Evolutionary conservation across 2,888 invertebrate species (phyloP).

Genomic region (Sclerodermus sp.): DNA sequence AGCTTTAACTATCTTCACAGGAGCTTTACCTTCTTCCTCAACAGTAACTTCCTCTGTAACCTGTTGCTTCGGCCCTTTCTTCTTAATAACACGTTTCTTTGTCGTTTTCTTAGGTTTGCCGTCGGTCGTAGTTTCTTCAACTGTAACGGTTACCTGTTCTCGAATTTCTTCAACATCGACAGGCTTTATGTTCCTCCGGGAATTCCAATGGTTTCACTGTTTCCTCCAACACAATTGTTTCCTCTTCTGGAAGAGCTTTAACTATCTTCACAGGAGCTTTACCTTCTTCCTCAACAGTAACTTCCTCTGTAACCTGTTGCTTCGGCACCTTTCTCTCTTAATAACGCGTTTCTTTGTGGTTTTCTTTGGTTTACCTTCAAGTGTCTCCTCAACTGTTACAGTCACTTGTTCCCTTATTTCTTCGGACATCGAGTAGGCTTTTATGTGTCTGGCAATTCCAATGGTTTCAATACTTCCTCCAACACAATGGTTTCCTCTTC

Average conservation of each 20-base stretch:
- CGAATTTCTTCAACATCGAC: constrained; percentile 44
- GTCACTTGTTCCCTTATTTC: constrained; percentile 24
- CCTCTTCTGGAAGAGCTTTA: constrained; percentile 35
- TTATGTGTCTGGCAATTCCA: constrained; percentile 40
- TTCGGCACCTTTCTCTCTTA: constrained; percentile 38
- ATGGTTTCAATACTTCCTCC: constrained; percentile 21
- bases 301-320: constrained; percentile 23
- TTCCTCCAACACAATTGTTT: constrained; percentile 13
- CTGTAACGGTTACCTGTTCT: constrained; percentile 32
- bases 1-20: constrained; percentile 24
- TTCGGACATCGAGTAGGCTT: constrained; percentile 53
- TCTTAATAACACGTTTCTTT: constrained; percentile 26
- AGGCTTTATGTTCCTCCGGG: constrained; percentile 32
- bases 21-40: constrained; percentile 41
- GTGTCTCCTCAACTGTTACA: constrained; percentile 24
- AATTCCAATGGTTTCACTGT: not conserved
- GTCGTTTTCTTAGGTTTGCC: constrained; percentile 51
- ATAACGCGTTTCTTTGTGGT: constrained; percentile 36
- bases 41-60: constrained; percentile 33
- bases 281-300: constrained; percentile 51
- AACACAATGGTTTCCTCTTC: constrained; percentile 27
- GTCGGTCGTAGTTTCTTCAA: constrained; percentile 54
- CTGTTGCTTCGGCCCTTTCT: constrained; percentile 21
- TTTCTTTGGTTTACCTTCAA: constrained; percentile 36
- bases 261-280: constrained; percentile 57